Conservation (phyloP, 2,888 invertebrate genomes). For the Andrena flavipes region DNA sequence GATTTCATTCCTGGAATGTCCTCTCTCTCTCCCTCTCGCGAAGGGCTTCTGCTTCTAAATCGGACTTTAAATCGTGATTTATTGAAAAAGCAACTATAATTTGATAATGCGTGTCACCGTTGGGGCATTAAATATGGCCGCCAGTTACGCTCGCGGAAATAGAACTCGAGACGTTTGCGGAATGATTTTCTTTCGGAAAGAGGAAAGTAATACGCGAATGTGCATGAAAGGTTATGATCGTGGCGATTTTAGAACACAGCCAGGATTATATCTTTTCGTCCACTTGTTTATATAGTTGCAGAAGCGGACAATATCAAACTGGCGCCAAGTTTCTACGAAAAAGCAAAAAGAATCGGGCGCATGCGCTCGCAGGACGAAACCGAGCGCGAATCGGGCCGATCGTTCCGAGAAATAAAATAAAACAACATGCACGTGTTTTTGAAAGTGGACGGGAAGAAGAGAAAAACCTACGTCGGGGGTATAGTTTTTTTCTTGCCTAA, state of each 20-base stretch:
- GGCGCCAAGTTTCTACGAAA: slow-evolving; percentile 39
- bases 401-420: slow-evolving; percentile 28
- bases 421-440: background rate
- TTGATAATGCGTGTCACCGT: background rate
- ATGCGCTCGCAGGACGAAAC: slow-evolving; percentile 34
- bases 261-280: background rate
- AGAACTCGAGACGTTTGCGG: background rate
- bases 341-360: slow-evolving; percentile 20
- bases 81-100: background rate
- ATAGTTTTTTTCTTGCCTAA: background rate
- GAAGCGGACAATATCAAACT: slow-evolving; percentile 22
- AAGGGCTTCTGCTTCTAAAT: background rate
- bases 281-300: background rate
- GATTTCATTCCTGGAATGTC: background rate
- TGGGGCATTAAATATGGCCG: slow-evolving; percentile 7
- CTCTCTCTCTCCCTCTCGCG: background rate
- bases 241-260: background rate
- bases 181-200: background rate
- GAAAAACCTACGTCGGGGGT: background rate
- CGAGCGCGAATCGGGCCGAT: slow-evolving; percentile 49
- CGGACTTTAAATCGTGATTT: background rate
- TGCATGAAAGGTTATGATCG: background rate
- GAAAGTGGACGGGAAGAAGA: background rate
- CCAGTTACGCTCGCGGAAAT: background rate
- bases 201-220: background rate